These are phyloP conservation scores for Pteria penguin DNA, from an alignment of 2,888 invertebrate genomes.

Conservation along the genomic window DNA sequence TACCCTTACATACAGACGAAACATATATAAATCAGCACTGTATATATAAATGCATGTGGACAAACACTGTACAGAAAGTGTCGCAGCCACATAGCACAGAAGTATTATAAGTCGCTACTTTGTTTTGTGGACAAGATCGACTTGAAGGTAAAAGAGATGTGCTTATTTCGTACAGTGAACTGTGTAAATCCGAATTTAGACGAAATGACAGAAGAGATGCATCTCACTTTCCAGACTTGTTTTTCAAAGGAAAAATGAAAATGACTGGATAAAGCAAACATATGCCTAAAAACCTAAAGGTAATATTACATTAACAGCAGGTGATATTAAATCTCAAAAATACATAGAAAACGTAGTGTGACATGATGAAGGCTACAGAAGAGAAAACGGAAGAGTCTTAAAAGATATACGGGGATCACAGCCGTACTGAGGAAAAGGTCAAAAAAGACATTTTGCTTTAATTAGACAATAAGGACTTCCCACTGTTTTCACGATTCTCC, in stretches of 20 bases:
- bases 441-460: constrained; percentile 57
- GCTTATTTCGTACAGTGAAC: constrained; percentile 30
- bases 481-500: constrained; percentile 53
- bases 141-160: constrained; percentile 30
- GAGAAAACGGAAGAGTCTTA: too few relatives aligned
- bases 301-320: constrained; percentile 25
- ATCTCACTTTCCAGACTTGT: constrained; percentile 35
- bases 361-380: constrained; percentile 45
- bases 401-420: constrained; percentile 50
- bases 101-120: constrained; percentile 43
- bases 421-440: constrained; percentile 49
- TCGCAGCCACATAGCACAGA: too few relatives aligned
- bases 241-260: constrained; percentile 49
- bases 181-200: constrained; percentile 30
- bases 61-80: too few relatives aligned
- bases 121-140: constrained; percentile 44
- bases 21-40: too few relatives aligned
- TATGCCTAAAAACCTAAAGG: constrained; percentile 46
- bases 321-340: constrained; percentile 27
- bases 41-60: too few relatives aligned
- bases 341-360: constrained; percentile 16
- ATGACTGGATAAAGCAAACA: constrained; percentile 44
- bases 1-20: too few relatives aligned
- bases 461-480: constrained; percentile 51
- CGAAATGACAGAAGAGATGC: constrained; percentile 40